phyloP scores from a whole-genome alignment of 2,797 vertebrate species.

The Acipenser oxyrinchus region DNA sequence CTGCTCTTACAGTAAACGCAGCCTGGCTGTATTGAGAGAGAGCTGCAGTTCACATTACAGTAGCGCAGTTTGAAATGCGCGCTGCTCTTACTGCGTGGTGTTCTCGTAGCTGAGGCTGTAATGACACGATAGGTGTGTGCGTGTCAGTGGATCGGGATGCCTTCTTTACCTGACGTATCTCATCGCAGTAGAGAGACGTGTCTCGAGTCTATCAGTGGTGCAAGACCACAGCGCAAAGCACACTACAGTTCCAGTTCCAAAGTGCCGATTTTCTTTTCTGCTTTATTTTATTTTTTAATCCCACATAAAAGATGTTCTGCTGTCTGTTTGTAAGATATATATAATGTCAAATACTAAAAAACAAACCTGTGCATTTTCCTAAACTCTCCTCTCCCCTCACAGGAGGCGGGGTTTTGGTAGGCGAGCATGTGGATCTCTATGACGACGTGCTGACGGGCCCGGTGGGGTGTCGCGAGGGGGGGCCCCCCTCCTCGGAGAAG shows the following conservation, averaged over 20 bases:
- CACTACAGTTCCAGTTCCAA: neutral
- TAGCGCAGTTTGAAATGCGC: neutral
- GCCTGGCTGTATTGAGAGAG: too few species aligned
- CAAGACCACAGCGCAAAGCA: neutral
- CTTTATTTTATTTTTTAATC: neutral
- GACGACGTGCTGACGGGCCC: slow-evolving; percentile 82
- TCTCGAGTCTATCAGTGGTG: too few species aligned
- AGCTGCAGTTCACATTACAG: neutral
- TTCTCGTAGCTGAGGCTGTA: too few species aligned
- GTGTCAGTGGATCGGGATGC: too few species aligned
- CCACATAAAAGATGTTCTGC: too few species aligned
- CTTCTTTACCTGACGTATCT: too few species aligned
- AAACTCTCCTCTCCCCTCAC: neutral
- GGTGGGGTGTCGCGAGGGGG: slow-evolving; percentile 41
- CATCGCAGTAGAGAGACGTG: too few species aligned
- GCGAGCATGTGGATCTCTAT: slow-evolving; percentile 87
- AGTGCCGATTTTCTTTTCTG: neutral
- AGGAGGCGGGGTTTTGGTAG: slow-evolving; percentile 46
- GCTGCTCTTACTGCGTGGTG: too few species aligned
- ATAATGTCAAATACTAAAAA: neutral
- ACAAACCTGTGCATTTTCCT: neutral
- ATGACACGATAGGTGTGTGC: too few species aligned
- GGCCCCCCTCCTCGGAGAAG: slow-evolving; percentile 35
- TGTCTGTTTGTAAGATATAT: neutral
- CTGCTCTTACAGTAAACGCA: too few species aligned